Base-by-base conservation (phyloP, 92 coral and sea anemone species). In the Virgularia gustaviana region DNA sequence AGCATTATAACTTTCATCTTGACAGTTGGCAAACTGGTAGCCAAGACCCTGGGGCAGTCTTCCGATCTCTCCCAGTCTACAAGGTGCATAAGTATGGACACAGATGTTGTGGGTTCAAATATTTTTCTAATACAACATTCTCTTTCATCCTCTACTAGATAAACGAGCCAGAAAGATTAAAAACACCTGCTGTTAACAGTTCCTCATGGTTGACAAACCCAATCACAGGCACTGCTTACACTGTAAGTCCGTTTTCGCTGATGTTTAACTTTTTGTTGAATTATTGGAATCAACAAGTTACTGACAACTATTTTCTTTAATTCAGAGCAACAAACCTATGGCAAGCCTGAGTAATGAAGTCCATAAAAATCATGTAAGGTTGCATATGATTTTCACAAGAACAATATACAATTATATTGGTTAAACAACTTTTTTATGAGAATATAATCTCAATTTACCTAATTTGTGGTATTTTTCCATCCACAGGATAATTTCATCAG, bases 1-100 rank as follows among this genome's bases (percentile, higher is more conserved):
- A 92, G 98, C 98, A 92, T 63, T 92, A 92, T 76, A 92, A 92
- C 70, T 82, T 80, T 44, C 98, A 92, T 47, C 83, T 92, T 58
- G 88, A 89, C 62, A 92, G 96, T 59, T 81, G 92, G 23, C 80
- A 86, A 45, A 76, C 96, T 18, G 90, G 94, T 0, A 88, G 87
- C 3, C 86, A 90, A 1, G 98, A 92, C 32, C 88, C 94, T 28
- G 96, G 90, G 2, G 98, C 98, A 0, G 98, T 92, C 2, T 92
- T 86, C 57, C 87, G 98, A 49, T 86, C 98, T 7, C 81, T 92
- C 36, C 98, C 98, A 8, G 97, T 90, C 36, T 90, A 90, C 51
- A 85, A 82, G 77, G 97, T 90, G 41, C 57, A 1, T 15, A 4
- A 38, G 8, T 15, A 39, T 39, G 45, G n/a, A n/a, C n/a, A n/a